Conservation (phyloP, 2,888 invertebrate genomes). For the Orthonychiurus folsomi region DNA sequence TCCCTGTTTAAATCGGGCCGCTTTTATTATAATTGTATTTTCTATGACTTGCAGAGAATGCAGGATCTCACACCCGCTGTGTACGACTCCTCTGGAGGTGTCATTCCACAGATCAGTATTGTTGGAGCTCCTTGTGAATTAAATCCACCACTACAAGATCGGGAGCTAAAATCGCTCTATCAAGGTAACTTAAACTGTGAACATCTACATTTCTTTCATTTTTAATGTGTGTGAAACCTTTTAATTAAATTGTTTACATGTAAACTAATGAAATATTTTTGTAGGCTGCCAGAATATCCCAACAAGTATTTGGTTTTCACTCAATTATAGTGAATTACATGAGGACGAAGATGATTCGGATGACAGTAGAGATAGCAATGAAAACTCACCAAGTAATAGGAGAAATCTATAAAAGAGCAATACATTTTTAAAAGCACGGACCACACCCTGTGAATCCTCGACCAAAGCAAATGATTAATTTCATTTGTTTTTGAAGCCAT, state of each 20-base stretch:
- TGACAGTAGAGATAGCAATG: not conserved
- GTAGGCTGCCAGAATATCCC: constrained; percentile 48
- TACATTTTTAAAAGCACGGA: no score
- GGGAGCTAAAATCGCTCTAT: constrained; percentile 45
- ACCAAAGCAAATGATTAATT: no score
- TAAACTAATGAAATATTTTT: constrained; percentile 18
- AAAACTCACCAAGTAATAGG: not conserved
- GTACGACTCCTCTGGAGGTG: constrained; percentile 43
- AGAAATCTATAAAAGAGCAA: not conserved
- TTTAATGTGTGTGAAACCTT: no score
- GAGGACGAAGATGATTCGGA: constrained; percentile 25
- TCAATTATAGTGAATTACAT: constrained; percentile 27
- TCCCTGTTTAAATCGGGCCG: not conserved
- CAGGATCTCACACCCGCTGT: constrained; percentile 43
- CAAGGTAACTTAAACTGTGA: constrained; percentile 37
- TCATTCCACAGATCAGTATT: constrained; percentile 43
- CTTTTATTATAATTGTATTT: not conserved
- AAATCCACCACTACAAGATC: constrained; percentile 44
- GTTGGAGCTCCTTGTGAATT: constrained; percentile 49
- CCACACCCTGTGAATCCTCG: no score
- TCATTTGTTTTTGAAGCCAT: no score
- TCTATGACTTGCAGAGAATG: no score
- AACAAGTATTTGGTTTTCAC: constrained; percentile 45
- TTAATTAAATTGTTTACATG: no score
- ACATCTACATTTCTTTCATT: no score